phyloP scores from a whole-genome alignment of 2,888 invertebrate genomes.

The Ligdia adustata region DNA sequence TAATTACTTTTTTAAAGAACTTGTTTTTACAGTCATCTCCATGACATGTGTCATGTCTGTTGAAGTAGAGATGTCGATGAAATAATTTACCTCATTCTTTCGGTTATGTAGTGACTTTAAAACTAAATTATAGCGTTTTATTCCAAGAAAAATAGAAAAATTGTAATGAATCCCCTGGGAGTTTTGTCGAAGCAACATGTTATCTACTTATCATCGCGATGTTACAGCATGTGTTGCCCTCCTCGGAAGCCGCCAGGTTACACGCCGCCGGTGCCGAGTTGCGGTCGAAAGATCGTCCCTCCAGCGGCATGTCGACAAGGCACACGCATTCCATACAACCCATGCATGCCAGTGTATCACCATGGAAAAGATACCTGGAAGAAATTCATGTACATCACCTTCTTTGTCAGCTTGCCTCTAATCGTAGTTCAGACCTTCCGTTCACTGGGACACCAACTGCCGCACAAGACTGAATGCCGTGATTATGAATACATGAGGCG shows the following conservation, averaged over 20 bases:
- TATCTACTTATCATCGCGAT: too few relatives aligned
- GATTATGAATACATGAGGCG: conserved; percentile 89
- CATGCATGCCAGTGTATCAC: not conserved
- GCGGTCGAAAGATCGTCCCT: not conserved
- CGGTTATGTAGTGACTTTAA: too few relatives aligned
- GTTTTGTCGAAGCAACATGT: too few relatives aligned
- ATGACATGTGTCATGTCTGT: too few relatives aligned
- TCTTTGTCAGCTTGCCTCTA: not conserved
- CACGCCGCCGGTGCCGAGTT: not conserved
- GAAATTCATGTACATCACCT: not conserved
- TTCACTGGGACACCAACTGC: not conserved
- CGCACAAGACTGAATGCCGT: conserved; percentile 23
- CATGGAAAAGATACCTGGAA: not conserved
- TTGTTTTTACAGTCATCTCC: too few relatives aligned
- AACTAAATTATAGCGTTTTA: too few relatives aligned
- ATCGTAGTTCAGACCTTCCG: not conserved
- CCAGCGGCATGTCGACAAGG: not conserved
- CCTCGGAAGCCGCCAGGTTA: not conserved
- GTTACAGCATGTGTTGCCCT: not conserved
- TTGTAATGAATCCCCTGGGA: too few relatives aligned
- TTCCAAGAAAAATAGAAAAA: too few relatives aligned
- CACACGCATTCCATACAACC: not conserved
- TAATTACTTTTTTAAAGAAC: too few relatives aligned
- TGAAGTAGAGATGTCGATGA: too few relatives aligned
- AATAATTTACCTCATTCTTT: too few relatives aligned